Base-by-base conservation (phyloP, 2,888 invertebrate genomes). In the Danaus chrysippus region DNA sequence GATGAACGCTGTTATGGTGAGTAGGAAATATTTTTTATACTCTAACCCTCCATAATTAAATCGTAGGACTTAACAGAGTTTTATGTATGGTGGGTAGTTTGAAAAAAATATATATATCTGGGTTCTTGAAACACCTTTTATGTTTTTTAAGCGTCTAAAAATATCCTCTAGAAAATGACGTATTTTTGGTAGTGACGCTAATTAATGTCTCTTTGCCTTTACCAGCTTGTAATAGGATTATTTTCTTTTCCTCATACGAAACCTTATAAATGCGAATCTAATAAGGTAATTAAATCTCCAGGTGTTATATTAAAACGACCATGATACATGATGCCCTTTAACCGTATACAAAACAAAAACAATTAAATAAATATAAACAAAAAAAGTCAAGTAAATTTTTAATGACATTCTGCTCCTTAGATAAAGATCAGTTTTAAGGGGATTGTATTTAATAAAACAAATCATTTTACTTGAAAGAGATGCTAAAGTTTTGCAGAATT, bases 1-100 rank as follows among this genome's bases (percentile, higher is more conserved):
- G 89, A 96, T 95, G 87, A 96, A 96, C 81, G 96, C 97, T 42
- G 96, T 97, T 61, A 95, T 96, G 96, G 97, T 97, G 86, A 94
- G 94, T 92, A 44, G 13, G 15, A 17, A 41, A 54, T n/a, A 53
- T n/a, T 12, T 15, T 12, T 42, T 43, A 15, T 10, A 58, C 34
- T 43, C 52, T 19, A 43, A n/a, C 12, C 43, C 6, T 43, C 43
- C 6, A 12, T n/a, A 43, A 43, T 43, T 1, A n/a, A 43, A 34
- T 34, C 0, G 23, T 6, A 34, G 23, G 23, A 34, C 23, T 34
- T 34, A 34, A 6, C 23, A 34, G 23, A 5, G 2, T 34, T 34
- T 34, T 34, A 34, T 5, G 23, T 34, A 5, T 34, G 23, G 6
- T 34, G 8, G 23, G 3, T 46, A 46, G 46, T n/a, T n/a, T 5